These are phyloP conservation scores for Drosophila phalerata DNA, from an alignment of 2,888 invertebrate species.

Conservation along the genomic window DNA sequence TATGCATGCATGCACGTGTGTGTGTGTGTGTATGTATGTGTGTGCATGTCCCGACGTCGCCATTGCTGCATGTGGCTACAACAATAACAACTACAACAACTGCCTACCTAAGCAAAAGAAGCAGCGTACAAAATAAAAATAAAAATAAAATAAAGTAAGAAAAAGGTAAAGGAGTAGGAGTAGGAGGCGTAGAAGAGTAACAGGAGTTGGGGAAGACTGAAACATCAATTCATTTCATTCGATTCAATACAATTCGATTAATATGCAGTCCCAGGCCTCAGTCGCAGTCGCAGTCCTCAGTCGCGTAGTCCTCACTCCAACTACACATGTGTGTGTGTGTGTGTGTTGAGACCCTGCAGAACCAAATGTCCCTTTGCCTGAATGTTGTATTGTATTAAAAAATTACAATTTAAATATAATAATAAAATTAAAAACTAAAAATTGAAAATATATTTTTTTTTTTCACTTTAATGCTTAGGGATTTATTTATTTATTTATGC, in stretches of 20 bases:
- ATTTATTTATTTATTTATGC: too few relatives aligned
- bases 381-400: too few relatives aligned
- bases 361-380: too few relatives aligned
- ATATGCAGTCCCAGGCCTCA: slow-evolving; percentile 67
- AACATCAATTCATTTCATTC: slow-evolving; percentile 67
- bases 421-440: too few relatives aligned
- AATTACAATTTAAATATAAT: too few relatives aligned
- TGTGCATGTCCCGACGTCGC: slow-evolving; percentile 65
- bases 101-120: slow-evolving; percentile 42
- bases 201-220: slow-evolving; percentile 22
- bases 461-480: too few relatives aligned
- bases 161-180: background rate
- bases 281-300: slow-evolving; percentile 5
- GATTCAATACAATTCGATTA: slow-evolving; percentile 72
- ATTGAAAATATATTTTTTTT: too few relatives aligned
- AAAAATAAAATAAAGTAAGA: background rate
- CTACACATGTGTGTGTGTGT: background rate
- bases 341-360: too few relatives aligned
- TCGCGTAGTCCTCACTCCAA: slow-evolving; percentile 14
- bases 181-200: slow-evolving; percentile 14
- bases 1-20: slow-evolving; percentile 18
- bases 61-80: slow-evolving; percentile 48
- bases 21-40: slow-evolving; percentile 25
- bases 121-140: slow-evolving; percentile 6
- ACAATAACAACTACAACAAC: slow-evolving; percentile 5